A percentile compares a stretch with the other conserved stretches of the same genome.
These are phyloP conservation scores for Hyles lineata DNA, from an alignment of 2,888 invertebrate genomes.

Conservation along the genomic window DNA sequence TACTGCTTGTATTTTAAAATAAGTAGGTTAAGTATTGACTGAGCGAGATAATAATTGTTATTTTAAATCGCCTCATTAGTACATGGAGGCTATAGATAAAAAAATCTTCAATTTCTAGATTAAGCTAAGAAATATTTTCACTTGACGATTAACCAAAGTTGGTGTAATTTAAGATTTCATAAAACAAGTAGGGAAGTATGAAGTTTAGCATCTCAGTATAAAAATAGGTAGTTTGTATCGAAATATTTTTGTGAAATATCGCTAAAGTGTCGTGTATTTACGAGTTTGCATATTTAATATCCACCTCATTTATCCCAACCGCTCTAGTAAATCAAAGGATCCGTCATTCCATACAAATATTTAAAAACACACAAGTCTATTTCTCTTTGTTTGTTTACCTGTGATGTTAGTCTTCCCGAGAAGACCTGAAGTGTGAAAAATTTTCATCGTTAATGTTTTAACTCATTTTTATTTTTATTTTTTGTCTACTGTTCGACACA, in stretches of 20 bases:
- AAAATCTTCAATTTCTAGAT: no score
- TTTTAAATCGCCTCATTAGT: no score
- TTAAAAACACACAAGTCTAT: constrained; percentile 66
- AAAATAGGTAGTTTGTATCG: no score
- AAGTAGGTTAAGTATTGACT: background rate
- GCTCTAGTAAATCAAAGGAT: constrained; percentile 42
- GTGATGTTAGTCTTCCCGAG: constrained; percentile 86
- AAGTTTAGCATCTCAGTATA: no score
- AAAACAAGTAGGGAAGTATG: no score
- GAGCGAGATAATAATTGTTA: no score
- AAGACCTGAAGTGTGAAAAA: constrained; percentile 86
- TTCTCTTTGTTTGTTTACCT: constrained; percentile 69
- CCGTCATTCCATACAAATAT: constrained; percentile 71
- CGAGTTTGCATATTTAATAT: background rate
- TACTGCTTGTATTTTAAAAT: background rate
- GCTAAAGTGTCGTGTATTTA: background rate
- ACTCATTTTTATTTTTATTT: constrained; percentile 66
- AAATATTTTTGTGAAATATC: no score
- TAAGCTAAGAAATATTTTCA: background rate
- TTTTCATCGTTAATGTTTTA: constrained; percentile 79
- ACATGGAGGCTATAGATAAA: no score
- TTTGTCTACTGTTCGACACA: constrained; percentile 52
- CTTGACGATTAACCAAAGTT: no score
- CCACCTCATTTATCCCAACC: constrained; percentile 48
- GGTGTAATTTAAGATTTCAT: no score